Base-by-base conservation (phyloP, 2,888 invertebrate species). In the Leucophenga maculata region DNA sequence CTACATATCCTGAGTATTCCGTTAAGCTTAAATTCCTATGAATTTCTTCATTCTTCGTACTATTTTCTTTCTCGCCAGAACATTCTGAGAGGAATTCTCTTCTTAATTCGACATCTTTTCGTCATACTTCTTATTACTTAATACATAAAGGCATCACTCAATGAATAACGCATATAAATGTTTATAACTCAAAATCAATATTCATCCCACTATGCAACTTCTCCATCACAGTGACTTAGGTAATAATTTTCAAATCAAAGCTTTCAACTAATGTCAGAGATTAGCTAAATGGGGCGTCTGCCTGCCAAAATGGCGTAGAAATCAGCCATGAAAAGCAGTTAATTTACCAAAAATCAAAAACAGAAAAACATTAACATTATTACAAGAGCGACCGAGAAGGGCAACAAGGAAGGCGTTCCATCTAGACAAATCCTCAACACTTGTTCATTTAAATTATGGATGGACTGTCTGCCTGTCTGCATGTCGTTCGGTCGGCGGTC, bases 181-280 rank as follows among this genome's bases (percentile, higher is more conserved):
- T n/a, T n/a, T n/a, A n/a, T n/a, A n/a, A n/a, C 26, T 57, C 60
- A 16, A 39, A n/a, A 6, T 8, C 46, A 16, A 44, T 18, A n/a
- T 1, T 50, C 50, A 8, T 16, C 6, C 18, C 18, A 18, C 50
- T 18, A 16, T 50, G 39, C 50, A 16, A 16, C 50, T 8, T 16
- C 50, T 16, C n/a, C 50, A 4, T 50, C 16, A 8, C 50, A 39
- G 39, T 39, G 50, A 50, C 50, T 50, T 50, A 18, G 32, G 72
- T 75, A 75, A 79, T 79, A 86, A 86, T 85, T 86, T 86, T 86
- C 84, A 78, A 80, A 84, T 85, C 82, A 84, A 79, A 80, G 77
- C 82, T 81, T 79, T 78, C 80, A 82, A 77, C 82, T 86, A 85
- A 86, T 86, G 79, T 78, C 84, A 82, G 81, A 85, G 80, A 87